A percentile compares a stretch with the other conserved stretches of the same genome.
These are phyloP conservation scores for Troides oblongomaculatus DNA, from an alignment of 2,888 invertebrate species.

Conservation along the genomic window DNA sequence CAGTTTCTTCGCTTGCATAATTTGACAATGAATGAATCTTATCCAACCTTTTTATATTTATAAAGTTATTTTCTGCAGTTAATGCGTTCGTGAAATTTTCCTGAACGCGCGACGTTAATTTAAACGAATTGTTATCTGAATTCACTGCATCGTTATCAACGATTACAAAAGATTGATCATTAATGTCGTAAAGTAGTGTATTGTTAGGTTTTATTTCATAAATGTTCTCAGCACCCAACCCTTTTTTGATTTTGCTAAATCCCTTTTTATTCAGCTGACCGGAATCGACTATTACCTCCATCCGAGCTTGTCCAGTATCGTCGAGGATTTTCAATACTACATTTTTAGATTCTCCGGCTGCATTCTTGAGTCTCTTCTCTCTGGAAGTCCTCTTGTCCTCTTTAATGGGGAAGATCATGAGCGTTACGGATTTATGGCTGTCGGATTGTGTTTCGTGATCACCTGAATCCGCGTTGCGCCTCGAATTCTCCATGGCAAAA, in stretches of 20 bases:
- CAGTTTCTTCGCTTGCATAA: too few species aligned
- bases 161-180: conserved; percentile 19
- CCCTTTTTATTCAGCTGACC: conserved; percentile 1
- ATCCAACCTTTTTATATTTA: not conserved
- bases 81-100: not conserved
- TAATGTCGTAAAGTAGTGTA: conserved; percentile 19
- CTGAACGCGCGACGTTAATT: not conserved
- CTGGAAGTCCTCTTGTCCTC: conserved; percentile 5
- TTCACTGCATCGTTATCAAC: not conserved
- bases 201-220: conserved; percentile 21
- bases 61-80: not conserved
- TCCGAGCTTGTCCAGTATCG: conserved; percentile 16
- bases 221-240: not conserved
- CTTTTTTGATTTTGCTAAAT: conserved; percentile 3
- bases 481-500: not conserved
- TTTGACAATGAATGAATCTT: not conserved
- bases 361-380: not conserved
- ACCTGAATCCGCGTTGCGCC: not conserved
- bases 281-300: conserved; percentile 18
- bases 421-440: conserved; percentile 3
- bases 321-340: conserved; percentile 24
- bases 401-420: conserved; percentile 19
- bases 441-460: not conserved
- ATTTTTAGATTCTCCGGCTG: conserved; percentile 5
- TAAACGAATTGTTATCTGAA: not conserved